Conservation (phyloP, 1,140 invertebrate species). For the Trichonephila clavipes region DNA sequence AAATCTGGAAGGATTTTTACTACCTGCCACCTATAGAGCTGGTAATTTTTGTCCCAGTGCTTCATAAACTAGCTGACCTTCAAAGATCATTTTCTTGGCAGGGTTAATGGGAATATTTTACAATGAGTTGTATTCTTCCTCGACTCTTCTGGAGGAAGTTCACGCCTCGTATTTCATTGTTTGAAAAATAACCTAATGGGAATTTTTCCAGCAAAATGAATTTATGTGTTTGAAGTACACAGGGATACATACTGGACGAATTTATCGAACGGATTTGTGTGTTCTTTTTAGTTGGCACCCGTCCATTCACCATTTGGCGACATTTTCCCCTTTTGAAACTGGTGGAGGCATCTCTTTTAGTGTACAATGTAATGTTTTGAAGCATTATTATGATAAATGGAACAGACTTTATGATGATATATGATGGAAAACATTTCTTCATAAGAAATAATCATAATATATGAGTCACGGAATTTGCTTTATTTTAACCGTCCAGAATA, state of each 20-base stretch:
- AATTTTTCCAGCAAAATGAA: background rate
- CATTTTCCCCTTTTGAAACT: background rate
- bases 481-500: too few species aligned
- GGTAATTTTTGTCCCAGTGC: too few species aligned
- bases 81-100: background rate
- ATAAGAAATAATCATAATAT: background rate
- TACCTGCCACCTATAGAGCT: too few species aligned
- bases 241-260: background rate
- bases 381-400: background rate
- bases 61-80: background rate
- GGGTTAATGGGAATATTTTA: background rate
- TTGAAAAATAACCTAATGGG: background rate
- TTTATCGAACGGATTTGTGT: background rate
- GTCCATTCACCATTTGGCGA: background rate
- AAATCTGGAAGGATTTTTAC: too few species aligned
- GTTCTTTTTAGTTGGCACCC: background rate
- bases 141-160: background rate
- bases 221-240: background rate
- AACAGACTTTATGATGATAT: background rate
- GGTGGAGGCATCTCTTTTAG: background rate
- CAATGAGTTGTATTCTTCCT: conserved; percentile 1
- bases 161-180: background rate
- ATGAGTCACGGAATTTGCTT: background rate
- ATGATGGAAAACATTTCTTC: background rate
- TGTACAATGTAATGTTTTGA: background rate